These are phyloP conservation scores for Merops nubicus DNA, from an alignment of 2,113 vertebrate species.

Conservation along the genomic window DNA sequence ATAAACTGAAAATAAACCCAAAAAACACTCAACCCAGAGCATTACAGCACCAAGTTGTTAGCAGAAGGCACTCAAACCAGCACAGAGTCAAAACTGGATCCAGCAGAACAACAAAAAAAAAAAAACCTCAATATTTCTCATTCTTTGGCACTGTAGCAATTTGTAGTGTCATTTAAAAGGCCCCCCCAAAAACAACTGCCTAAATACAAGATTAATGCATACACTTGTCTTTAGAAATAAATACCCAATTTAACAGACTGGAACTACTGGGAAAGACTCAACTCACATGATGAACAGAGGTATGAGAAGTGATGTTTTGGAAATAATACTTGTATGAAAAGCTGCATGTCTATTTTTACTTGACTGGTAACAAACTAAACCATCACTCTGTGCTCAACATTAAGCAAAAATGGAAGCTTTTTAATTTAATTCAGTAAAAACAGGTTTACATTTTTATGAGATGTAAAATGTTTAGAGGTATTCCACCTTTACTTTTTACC, in stretches of 20 bases:
- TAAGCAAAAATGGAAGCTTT: neutral
- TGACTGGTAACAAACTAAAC: neutral
- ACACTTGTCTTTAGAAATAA: neutral
- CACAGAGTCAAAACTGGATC: fast-evolving
- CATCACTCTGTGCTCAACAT: neutral
- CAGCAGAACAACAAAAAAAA: neutral
- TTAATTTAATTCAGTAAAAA: neutral
- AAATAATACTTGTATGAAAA: neutral
- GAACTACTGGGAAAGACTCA: neutral
- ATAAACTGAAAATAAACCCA: too few relatives aligned
- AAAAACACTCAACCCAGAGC: neutral
- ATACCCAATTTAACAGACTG: neutral
- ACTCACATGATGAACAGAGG: neutral
- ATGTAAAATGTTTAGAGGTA: neutral
- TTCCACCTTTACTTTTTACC: neutral
- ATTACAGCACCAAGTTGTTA: fast-evolving
- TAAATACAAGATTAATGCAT: neutral
- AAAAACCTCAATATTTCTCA: too few relatives aligned
- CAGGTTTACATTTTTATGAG: neutral
- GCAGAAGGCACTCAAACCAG: neutral
- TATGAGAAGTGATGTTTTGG: neutral
- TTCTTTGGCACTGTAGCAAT: neutral
- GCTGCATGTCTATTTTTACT: neutral
- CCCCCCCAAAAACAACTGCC: neutral
- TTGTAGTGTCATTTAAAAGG: neutral